These are phyloP conservation scores for Solenopsis fugax DNA, from an alignment of 1,140 invertebrate species.

Conservation along the genomic window DNA sequence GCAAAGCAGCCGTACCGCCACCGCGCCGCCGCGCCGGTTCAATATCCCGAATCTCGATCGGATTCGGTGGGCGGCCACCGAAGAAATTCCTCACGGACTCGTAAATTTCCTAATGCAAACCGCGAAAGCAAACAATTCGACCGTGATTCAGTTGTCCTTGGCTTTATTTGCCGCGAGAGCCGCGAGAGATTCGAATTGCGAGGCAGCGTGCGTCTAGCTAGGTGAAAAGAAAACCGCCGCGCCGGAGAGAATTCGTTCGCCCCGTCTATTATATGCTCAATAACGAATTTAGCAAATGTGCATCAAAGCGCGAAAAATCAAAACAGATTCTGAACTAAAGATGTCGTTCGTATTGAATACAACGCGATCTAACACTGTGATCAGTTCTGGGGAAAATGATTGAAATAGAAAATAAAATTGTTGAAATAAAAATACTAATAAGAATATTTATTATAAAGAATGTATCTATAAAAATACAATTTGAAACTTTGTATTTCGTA, in stretches of 20 bases:
- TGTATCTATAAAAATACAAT: too few species aligned
- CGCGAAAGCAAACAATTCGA: constrained; percentile 30
- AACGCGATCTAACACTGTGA: too few species aligned
- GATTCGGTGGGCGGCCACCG: neutral
- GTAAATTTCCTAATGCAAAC: constrained; percentile 59
- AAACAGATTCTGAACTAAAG: neutral
- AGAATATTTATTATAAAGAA: too few species aligned
- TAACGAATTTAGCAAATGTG: neutral
- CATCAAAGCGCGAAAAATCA: neutral
- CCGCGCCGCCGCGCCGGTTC: neutral
- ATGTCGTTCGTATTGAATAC: too few species aligned
- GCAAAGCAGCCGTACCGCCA: neutral
- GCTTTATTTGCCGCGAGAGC: constrained; percentile 36
- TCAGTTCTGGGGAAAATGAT: too few species aligned
- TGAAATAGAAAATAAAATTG: too few species aligned
- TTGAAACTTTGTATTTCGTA: too few species aligned
- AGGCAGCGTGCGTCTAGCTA: neutral
- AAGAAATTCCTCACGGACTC: constrained; percentile 47
- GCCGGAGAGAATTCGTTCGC: neutral
- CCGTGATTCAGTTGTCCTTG: constrained; percentile 51
- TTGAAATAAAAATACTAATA: too few species aligned
- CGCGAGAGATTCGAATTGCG: constrained; percentile 22
- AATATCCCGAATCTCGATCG: constrained; percentile 43
- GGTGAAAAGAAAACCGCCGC: neutral
- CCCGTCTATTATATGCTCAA: neutral